Base-by-base conservation (phyloP, 2,113 vertebrate genomes). In the Glaucomys volans region DNA sequence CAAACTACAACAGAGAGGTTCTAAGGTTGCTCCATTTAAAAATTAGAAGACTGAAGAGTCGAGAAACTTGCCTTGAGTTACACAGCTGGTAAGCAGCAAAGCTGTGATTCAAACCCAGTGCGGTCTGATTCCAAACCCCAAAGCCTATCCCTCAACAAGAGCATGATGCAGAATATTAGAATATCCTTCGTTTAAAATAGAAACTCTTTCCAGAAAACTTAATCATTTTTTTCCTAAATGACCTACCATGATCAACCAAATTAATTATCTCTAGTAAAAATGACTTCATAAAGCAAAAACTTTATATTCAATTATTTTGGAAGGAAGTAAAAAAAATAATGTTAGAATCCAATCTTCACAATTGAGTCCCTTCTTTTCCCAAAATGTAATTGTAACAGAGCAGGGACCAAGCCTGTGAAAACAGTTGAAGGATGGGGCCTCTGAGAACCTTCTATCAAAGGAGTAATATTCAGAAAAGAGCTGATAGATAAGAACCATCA, bases 371-470 rank as follows among this genome's bases (percentile, higher is more conserved):
- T 82, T 91, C 12, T 20, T 57, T 88, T 91, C 67, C 24, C 54
- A 30, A 85, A 67, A 92, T 62, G 30, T 74, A 84, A 77, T 47
- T 87, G 69, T 94, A 76, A 77, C 16, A 71, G 37, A 28, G 8
- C n/a, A 75, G 50, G 44, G 40, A 83, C 28, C 50, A 26, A 87
- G 40, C 4, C 44, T 47, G 10, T 32, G 64, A 47, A 22, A 84
- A 64, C 14, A 12, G 22, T 42, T 57, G 94, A 92, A 89, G 18
- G 92, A 90, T 57, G 54, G 4, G 47, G 9, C 32, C 37, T 95
- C 92, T 52, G 52, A 57, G 79, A 91, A 47, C 76, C 74, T 95
- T 93, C 80, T 50, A 24, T 94, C 82, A 67, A 88, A 92, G 95
- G 50, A 62, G 35, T 32, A 93, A 93, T 87, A 37, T 69, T 84